Conservation (phyloP, 2,113 vertebrate genomes). For the Phylloscopus trochilus region DNA sequence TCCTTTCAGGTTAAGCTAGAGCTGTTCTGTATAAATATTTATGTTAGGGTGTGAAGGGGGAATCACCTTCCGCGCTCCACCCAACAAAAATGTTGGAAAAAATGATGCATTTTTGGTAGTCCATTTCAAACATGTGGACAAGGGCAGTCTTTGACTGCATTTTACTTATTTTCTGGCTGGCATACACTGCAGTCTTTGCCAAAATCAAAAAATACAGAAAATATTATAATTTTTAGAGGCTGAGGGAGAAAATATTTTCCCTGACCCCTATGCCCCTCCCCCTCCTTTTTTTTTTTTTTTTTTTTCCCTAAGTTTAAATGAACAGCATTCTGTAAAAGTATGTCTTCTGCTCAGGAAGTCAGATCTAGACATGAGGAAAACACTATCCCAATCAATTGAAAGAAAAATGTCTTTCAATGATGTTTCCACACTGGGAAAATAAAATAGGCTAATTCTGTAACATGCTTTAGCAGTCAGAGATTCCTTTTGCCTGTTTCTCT, state of each 20-base stretch:
- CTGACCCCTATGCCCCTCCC: neutral
- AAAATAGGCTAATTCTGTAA: neutral
- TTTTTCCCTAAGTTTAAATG: neutral
- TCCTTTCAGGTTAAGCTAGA: constrained; percentile 39
- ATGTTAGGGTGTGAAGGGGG: constrained; percentile 44
- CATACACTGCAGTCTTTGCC: neutral
- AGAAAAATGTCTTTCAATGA: neutral
- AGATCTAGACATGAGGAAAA: constrained; percentile 4
- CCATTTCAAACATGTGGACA: constrained; percentile 49
- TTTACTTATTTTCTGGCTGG: constrained; percentile 30
- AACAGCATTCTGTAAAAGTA: neutral
- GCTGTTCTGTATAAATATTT: constrained; percentile 55
- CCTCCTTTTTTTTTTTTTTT: accelerated
- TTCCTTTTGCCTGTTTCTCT: neutral
- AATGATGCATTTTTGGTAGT: constrained; percentile 46
- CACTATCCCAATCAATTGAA: neutral
- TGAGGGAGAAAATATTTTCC: neutral
- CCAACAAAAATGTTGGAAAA: constrained; percentile 63
- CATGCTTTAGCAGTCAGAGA: accelerated
- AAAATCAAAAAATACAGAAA: constrained; percentile 23
- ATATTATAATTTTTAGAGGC: neutral
- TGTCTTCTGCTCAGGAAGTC: neutral
- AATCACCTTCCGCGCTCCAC: constrained; percentile 34
- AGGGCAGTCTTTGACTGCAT: constrained; percentile 45
- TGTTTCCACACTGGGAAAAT: neutral